Conservation (phyloP, 2,888 invertebrate genomes). For the Polydrusus pterygomalis region DNA sequence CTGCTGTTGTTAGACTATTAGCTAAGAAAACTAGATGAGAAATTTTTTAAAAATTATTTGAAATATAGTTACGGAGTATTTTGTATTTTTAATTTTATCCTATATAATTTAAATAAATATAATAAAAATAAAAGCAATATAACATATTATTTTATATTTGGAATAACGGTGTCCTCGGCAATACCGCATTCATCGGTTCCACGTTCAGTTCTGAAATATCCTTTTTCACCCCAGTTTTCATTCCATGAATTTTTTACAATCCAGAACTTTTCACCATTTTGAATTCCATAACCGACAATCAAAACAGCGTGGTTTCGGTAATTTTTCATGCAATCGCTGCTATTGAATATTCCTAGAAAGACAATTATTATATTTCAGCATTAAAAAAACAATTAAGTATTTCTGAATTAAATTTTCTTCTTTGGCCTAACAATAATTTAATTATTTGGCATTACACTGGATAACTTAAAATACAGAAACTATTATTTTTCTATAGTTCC, state of each 20-base stretch:
- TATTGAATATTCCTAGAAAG: conserved; percentile 22
- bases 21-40: too few relatives aligned
- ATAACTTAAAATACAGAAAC: neutral
- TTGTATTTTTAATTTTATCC: too few relatives aligned
- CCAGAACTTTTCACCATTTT: conserved; percentile 42
- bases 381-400: neutral
- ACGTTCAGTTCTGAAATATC: conserved; percentile 40
- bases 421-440: neutral
- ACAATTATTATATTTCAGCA: neutral
- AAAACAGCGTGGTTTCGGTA: conserved; percentile 38
- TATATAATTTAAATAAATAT: neutral
- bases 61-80: too few relatives aligned
- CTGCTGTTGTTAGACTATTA: too few relatives aligned
- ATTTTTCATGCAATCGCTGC: neutral
- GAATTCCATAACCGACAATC: conserved; percentile 43
- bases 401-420: neutral
- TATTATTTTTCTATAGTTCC: too few relatives aligned
- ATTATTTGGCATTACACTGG: neutral
- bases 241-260: conserved; percentile 48
- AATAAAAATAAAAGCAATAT: too few relatives aligned
- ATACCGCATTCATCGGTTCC: conserved; percentile 40
- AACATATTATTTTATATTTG: conserved; percentile 4
- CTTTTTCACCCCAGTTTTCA: conserved; percentile 41
- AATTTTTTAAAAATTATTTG: too few relatives aligned
- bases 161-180: conserved; percentile 36